Conservation (phyloP, 2,888 invertebrate species). For the Pegoplata infirma region DNA sequence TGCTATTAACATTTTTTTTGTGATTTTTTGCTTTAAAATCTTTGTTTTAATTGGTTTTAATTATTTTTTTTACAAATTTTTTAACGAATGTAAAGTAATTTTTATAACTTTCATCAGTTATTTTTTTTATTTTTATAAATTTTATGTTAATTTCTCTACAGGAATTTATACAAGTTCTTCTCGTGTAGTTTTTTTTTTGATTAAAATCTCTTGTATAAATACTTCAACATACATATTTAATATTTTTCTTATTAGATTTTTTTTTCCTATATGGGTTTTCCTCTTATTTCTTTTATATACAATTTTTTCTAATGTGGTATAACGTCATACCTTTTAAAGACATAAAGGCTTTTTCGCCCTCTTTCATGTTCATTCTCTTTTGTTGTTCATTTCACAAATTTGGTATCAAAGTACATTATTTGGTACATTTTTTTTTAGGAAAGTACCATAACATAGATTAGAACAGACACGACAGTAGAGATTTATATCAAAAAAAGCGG, state of each 20-base stretch:
- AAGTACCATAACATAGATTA: no score
- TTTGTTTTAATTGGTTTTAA: background rate
- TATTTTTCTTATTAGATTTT: constrained; percentile 22
- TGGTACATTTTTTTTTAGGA: no score
- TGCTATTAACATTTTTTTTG: constrained; percentile 30
- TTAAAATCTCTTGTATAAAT: background rate
- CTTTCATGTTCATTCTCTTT: constrained; percentile 5
- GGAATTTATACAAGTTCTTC: background rate
- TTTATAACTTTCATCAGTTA: no score
- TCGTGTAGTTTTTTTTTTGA: background rate
- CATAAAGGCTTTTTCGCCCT: constrained; percentile 20
- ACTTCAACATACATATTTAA: background rate
- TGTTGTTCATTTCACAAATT: background rate
- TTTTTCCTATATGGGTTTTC: background rate
- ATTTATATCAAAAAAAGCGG: no score
- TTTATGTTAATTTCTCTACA: no score
- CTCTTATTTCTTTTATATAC: constrained; percentile 31
- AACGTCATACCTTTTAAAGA: constrained; percentile 54
- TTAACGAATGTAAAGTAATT: constrained; percentile 10
- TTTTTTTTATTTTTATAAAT: background rate
- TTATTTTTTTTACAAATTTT: constrained; percentile 1
- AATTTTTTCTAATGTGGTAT: constrained; percentile 45
- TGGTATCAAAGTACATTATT: background rate
- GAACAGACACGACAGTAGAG: no score
- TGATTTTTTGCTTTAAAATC: constrained; percentile 28